Base-by-base conservation (phyloP, 2,888 invertebrate species). In the Gryllus longicercus region DNA sequence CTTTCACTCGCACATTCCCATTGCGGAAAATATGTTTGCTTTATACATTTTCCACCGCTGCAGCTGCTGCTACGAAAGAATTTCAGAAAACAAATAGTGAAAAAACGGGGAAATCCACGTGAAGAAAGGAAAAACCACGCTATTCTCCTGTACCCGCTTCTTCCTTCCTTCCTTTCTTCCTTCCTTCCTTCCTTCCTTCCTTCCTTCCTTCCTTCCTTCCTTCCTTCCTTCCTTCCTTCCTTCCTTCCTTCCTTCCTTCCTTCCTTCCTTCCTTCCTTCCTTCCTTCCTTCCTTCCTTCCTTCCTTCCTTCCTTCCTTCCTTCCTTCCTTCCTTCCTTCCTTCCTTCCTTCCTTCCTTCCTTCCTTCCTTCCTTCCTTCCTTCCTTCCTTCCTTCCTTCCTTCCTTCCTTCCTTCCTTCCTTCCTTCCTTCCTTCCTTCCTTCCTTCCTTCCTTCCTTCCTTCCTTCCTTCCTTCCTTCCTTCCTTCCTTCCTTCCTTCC, bases 261-360 rank as follows among this genome's bases (percentile, higher is more conserved):
- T 63, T 63, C 16, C 63, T 63, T 63, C 16, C 63, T 63, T 63
- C 16, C 63, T 63, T 63, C 16, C 63, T 63, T 63, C 16, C 63
- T 63, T 63, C 16, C 63, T 63, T 79, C 3, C 63, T 79, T 75
- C 49, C 50, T 75, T 75, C 38, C 50, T 75, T 79, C 75, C 49
- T 75, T 76, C 49, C 77, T 77, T 77, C 49, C 77, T 77, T 77
- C 49, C 77, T 77, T 77, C 49, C 77, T 50, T 77, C 49, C 50
- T 80, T 78, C 78, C 78, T 74, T 78, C 75, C 51, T 49, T 50
- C 78, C 75, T 78, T 50, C 78, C 38, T 50, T 74, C 49, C 77
- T 49, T 63, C 25, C 25, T 49, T 77, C 25, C 16, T 38, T 49
- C 50, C 75, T 50, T 49, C 8, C n/a, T 21, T 25, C 14, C 77